A percentile compares a stretch with the other conserved stretches of the same genome.
Conservation (phyloP, 2,113 vertebrate species). For the Alces alces region DNA sequence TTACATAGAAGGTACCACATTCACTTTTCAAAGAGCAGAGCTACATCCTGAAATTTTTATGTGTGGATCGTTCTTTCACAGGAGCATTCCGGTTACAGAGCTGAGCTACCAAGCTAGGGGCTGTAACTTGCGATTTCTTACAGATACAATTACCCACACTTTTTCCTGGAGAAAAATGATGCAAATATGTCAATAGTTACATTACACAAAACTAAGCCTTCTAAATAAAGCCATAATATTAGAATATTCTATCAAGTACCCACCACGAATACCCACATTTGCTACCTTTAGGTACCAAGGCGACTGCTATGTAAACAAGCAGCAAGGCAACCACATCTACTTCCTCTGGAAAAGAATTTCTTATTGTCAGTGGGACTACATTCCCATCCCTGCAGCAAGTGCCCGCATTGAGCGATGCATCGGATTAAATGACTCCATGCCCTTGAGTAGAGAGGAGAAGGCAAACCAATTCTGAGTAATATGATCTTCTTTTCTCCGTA, state of each 20-base stretch:
- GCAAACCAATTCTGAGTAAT: neutral
- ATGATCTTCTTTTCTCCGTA: neutral
- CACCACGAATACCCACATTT: neutral
- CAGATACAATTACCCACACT: neutral
- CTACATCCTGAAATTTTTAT: conserved; percentile 25
- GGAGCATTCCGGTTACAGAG: neutral
- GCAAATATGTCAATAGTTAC: neutral
- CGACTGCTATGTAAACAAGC: neutral
- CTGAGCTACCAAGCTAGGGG: neutral
- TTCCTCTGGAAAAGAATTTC: neutral
- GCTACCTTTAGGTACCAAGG: neutral
- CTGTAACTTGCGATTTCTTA: conserved; percentile 40
- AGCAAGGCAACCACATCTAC: neutral
- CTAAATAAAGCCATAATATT: neutral
- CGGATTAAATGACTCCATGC: neutral
- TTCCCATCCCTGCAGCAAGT: neutral
- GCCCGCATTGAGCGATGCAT: neutral
- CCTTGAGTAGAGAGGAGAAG: neutral
- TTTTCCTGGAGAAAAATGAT: conserved; percentile 30
- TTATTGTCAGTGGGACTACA: neutral
- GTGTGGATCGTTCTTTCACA: neutral
- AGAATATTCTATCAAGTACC: neutral
- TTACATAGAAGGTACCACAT: neutral
- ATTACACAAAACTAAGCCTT: neutral
- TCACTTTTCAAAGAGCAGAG: conserved; percentile 41